phyloP scores from a whole-genome alignment of 1,140 invertebrate genomes.

The Mylabris phalerata region DNA sequence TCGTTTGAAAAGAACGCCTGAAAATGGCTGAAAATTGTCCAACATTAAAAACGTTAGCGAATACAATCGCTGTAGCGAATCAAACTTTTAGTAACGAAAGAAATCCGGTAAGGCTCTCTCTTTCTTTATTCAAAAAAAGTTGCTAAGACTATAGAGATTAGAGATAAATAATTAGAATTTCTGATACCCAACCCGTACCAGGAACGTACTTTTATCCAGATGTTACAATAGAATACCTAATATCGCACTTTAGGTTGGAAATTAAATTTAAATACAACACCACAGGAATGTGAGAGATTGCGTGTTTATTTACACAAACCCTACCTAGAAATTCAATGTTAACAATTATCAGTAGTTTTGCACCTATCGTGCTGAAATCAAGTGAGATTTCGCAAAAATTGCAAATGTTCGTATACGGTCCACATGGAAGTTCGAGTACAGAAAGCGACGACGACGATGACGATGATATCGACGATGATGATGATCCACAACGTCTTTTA shows the following conservation, averaged over 20 bases:
- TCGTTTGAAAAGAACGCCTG: no score
- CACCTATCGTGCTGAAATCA: neutral
- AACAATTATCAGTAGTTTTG: conserved; percentile 4
- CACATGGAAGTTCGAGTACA: conserved; percentile 13
- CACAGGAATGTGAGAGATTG: conserved; percentile 19
- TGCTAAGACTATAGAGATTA: no score
- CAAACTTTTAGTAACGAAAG: no score
- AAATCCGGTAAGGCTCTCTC: no score
- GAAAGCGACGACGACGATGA: conserved; percentile 20
- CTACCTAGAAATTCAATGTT: neutral
- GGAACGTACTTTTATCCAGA: conserved; percentile 14
- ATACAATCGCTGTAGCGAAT: no score
- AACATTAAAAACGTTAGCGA: no score
- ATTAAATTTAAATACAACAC: conserved; percentile 12
- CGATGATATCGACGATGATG: conserved; percentile 13
- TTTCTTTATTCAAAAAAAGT: no score
- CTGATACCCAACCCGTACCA: conserved; percentile 23
- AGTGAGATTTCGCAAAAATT: neutral
- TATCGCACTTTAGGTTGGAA: conserved; percentile 18
- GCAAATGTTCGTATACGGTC: conserved; percentile 33
- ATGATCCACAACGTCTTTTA: conserved; percentile 27
- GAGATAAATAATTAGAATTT: neutral
- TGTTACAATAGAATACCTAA: conserved; percentile 2
- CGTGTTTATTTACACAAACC: conserved; percentile 14
- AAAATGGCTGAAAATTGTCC: no score